Percentiles rank a stretch among this genome's conserved stretches.
phyloP scores from a whole-genome alignment of 1,140 invertebrate genomes.

The Magallana angulata region DNA sequence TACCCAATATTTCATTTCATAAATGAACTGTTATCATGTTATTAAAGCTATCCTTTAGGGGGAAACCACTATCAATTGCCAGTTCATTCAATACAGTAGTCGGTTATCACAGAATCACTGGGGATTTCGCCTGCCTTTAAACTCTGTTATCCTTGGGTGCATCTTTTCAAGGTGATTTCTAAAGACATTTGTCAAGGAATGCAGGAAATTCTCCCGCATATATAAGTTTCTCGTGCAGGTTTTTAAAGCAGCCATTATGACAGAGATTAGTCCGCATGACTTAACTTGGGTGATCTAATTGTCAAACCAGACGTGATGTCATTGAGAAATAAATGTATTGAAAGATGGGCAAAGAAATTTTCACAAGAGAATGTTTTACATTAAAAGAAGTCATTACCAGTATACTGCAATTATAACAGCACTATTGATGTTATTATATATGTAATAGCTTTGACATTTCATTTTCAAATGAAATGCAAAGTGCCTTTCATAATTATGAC shows the following conservation, averaged over 20 bases:
- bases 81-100: neutral
- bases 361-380: too few relatives aligned
- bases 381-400: too few relatives aligned
- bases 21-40: conserved; percentile 2
- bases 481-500: too few relatives aligned
- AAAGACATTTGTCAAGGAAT: neutral
- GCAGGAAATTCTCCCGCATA: neutral
- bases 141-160: neutral
- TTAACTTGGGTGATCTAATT: neutral
- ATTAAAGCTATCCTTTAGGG: conserved; percentile 4
- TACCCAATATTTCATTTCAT: conserved; percentile 34
- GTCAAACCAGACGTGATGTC: neutral
- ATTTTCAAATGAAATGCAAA: too few relatives aligned
- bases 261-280: neutral
- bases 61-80: neutral
- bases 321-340: neutral
- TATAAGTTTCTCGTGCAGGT: conserved; percentile 21
- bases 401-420: too few relatives aligned
- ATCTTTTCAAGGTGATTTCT: conserved; percentile 38
- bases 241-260: neutral
- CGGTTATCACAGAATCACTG: neutral
- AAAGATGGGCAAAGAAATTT: conserved; percentile 20
- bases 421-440: too few relatives aligned
- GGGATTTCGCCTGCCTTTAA: conserved; percentile 5
- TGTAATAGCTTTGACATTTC: too few relatives aligned